These are phyloP conservation scores for Ceyx erithaca DNA, from an alignment of 2,797 vertebrate genomes.

Conservation along the genomic window DNA sequence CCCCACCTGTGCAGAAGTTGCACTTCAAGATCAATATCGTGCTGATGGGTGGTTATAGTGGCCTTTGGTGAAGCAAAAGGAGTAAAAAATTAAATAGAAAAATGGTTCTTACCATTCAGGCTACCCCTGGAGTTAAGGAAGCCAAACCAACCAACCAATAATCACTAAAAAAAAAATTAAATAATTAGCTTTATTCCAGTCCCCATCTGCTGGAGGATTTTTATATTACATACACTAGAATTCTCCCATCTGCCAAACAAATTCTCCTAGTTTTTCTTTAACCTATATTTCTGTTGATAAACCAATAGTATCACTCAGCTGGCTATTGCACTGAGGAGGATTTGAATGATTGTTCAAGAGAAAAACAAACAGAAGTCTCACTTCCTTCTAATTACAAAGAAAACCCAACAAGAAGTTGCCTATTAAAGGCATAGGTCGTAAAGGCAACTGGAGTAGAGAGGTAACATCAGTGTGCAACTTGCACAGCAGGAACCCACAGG, in stretches of 20 bases:
- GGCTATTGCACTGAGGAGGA: neutral
- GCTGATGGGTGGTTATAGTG: neutral
- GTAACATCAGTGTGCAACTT: neutral
- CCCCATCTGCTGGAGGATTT: conserved; percentile 33
- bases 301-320: neutral
- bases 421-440: neutral
- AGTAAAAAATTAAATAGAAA: neutral
- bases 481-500: neutral
- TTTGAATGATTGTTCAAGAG: neutral
- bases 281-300: no score
- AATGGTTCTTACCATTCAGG: neutral
- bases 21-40: neutral
- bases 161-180: no score
- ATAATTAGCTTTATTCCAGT: neutral
- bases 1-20: neutral
- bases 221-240: neutral
- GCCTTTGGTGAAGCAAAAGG: neutral
- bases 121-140: neutral
- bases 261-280: neutral
- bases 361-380: neutral
- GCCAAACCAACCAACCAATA: no score
- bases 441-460: neutral
- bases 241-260: neutral
- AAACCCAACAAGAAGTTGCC: neutral
- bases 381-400: neutral